These are phyloP conservation scores for Sylvia atricapilla DNA, from an alignment of 2,113 vertebrate species.

Conservation along the genomic window DNA sequence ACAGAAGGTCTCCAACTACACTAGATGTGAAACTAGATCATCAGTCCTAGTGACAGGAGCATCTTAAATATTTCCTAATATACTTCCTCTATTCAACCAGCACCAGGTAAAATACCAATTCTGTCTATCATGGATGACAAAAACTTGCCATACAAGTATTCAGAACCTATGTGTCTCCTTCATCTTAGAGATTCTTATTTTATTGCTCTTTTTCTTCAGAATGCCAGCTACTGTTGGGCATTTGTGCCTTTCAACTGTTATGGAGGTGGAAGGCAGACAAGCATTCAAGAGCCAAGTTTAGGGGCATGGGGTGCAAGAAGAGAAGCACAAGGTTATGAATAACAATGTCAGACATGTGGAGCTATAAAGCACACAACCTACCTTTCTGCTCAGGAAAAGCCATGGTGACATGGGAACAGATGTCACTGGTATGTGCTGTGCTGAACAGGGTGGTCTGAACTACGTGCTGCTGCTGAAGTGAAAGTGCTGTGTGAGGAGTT, in stretches of 20 bases:
- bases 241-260: conserved; percentile 72
- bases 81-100: conserved; percentile 9
- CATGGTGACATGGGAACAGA: neutral
- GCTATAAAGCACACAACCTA: conserved; percentile 25
- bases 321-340: conserved; percentile 27
- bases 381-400: neutral
- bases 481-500: neutral
- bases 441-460: neutral
- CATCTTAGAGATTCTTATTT: conserved; percentile 26
- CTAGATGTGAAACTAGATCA: neutral
- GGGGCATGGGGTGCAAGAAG: neutral
- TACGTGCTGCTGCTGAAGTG: neutral
- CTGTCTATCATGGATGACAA: neutral
- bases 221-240: conserved; percentile 60
- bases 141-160: conserved; percentile 45
- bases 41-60: neutral
- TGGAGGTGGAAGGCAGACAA: conserved; percentile 4
- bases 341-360: conserved; percentile 42
- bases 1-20: neutral
- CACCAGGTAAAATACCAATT: conserved; percentile 28
- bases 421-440: neutral
- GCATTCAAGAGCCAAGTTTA: conserved; percentile 36
- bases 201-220: conserved; percentile 55
- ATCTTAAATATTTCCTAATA: conserved; percentile 24
- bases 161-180: conserved; percentile 35